phyloP scores from a whole-genome alignment of 2,113 vertebrate species.

The Brachyhypopomus gauderio region DNA sequence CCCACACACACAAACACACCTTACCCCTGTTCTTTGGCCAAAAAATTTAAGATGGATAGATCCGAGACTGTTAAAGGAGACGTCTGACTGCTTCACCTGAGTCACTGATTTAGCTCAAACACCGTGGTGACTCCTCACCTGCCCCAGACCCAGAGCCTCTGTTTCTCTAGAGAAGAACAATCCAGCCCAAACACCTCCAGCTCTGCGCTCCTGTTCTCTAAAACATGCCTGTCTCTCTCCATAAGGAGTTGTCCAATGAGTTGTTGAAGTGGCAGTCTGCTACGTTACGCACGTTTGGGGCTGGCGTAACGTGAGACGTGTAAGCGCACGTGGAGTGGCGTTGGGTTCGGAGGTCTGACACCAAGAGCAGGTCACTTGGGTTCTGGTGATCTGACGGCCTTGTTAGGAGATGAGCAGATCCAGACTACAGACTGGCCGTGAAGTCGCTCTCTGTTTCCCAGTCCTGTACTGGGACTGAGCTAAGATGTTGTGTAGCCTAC shows the following conservation, averaged over 20 bases:
- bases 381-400: too few species aligned
- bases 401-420: too few species aligned
- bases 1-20: not conserved
- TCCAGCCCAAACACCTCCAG: not conserved
- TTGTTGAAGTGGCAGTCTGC: constrained; percentile 22
- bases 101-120: constrained; percentile 48
- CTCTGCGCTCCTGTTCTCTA: constrained; percentile 25
- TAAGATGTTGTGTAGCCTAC: too few species aligned
- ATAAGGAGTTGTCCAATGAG: constrained; percentile 27
- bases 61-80: constrained; percentile 53
- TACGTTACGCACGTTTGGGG: not conserved
- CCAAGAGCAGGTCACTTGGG: too few species aligned
- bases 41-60: constrained; percentile 46
- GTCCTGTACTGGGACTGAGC: too few species aligned
- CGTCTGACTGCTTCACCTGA: constrained; percentile 48
- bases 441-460: too few species aligned
- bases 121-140: constrained; percentile 58
- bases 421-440: too few species aligned
- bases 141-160: constrained; percentile 23
- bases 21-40: constrained; percentile 23
- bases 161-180: constrained; percentile 38
- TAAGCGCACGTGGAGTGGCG: not conserved
- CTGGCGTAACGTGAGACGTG: constrained; percentile 5
- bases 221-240: constrained; percentile 42
- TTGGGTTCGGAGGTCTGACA: not conserved